A percentile compares a stretch with the other conserved stretches of the same genome.
Evolutionary conservation across 1,140 invertebrate species (phyloP).

Genomic region (Aphelenchoides fujianensis): DNA sequence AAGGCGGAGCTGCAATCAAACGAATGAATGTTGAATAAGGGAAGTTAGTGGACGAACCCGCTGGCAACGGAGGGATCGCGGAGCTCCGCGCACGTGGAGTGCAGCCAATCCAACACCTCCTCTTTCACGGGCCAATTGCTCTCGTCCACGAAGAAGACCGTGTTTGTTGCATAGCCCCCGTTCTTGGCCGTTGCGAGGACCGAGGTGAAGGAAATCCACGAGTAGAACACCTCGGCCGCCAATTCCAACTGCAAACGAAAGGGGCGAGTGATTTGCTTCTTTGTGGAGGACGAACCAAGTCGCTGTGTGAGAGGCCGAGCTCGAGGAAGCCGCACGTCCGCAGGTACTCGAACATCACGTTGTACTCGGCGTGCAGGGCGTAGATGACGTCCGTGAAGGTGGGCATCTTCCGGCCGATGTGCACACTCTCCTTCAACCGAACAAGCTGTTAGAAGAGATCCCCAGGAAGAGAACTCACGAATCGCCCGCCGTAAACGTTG

Average conservation of each 20-base stretch:
- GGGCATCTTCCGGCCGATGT: constrained; percentile 2
- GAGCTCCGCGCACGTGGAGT: background rate
- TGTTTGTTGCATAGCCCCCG: constrained; percentile 16
- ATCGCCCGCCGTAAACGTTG: constrained; percentile 15
- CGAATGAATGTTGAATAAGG: background rate
- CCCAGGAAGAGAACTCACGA: too few species aligned
- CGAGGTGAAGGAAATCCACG: constrained; percentile 12
- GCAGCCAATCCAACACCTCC: background rate
- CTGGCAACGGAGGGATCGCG: constrained; percentile 11
- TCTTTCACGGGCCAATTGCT: constrained; percentile 11
- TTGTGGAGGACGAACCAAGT: background rate
- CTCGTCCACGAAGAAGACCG: constrained; percentile 13
- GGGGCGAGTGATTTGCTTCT: background rate
- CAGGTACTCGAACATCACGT: constrained; percentile 8
- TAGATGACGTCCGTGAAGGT: constrained; percentile 4
- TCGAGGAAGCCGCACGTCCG: background rate
- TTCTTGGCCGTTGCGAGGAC: background rate
- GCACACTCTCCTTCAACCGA: background rate
- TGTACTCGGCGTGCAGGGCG: background rate
- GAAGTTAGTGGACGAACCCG: background rate
- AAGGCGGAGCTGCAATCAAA: background rate
- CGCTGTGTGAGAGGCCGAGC: background rate
- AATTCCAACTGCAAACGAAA: constrained; percentile 2
- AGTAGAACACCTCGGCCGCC: constrained; percentile 5
- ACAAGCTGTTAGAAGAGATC: too few species aligned